A percentile compares a stretch with the other conserved stretches of the same genome.
phyloP scores from a whole-genome alignment of 1,140 invertebrate genomes.

The Meloidogyne exigua region DNA sequence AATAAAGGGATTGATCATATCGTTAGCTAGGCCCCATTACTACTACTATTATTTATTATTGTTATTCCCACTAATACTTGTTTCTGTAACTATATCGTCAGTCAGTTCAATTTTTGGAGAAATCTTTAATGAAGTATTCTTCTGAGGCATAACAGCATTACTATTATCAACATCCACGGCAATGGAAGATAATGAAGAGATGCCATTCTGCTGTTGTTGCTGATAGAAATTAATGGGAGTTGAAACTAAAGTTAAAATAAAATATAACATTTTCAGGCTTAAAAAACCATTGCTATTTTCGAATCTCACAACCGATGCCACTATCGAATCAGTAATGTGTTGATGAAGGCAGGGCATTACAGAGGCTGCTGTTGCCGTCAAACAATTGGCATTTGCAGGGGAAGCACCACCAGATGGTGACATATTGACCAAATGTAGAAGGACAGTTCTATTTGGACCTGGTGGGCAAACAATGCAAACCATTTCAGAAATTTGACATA shows the following conservation, averaged over 20 bases:
- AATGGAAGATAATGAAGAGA: background rate
- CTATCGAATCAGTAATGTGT: background rate
- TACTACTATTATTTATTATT: background rate
- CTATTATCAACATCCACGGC: background rate
- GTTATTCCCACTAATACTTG: background rate
- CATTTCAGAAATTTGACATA: conserved; percentile 26
- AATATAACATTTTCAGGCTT: too few relatives aligned
- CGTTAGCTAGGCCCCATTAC: background rate
- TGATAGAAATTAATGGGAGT: background rate
- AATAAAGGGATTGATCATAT: background rate
- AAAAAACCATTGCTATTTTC: background rate
- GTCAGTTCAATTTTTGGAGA: background rate
- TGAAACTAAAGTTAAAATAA: background rate
- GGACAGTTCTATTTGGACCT: conserved; percentile 1
- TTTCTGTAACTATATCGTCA: background rate
- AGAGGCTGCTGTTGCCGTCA: background rate
- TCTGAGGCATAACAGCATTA: background rate
- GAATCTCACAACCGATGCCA: background rate
- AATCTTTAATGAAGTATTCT: background rate
- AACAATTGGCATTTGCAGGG: background rate
- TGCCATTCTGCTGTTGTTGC: background rate
- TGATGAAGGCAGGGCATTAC: background rate
- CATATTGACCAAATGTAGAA: conserved; percentile 26
- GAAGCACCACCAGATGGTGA: conserved; percentile 13
- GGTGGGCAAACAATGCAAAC: conserved; percentile 27